Percentiles rank a stretch among this genome's conserved stretches.
phyloP scores from a whole-genome alignment of 1,140 invertebrate species.

The Ceratina japonica region DNA sequence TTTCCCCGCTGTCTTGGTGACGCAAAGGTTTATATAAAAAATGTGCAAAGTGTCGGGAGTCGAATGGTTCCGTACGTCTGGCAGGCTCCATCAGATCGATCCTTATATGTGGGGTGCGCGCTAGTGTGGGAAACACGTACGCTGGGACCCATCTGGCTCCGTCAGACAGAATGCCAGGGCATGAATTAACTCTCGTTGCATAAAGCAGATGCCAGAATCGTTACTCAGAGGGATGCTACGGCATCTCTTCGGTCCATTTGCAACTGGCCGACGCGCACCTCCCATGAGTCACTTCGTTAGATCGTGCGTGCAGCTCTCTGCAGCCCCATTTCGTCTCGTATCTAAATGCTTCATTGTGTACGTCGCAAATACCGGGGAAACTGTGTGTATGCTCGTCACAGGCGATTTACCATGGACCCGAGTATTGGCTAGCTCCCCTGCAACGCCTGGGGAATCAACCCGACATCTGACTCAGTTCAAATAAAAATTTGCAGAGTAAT shows the following conservation, averaged over 20 bases:
- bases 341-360: constrained; percentile 39
- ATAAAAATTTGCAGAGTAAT: neutral
- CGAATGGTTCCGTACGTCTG: neutral
- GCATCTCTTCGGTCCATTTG: constrained; percentile 57
- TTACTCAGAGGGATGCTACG: constrained; percentile 11
- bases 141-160: constrained; percentile 7
- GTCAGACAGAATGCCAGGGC: neutral
- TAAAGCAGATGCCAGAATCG: constrained; percentile 30
- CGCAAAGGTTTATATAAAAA: constrained; percentile 8
- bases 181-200: constrained; percentile 37
- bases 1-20: neutral
- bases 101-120: too few species aligned
- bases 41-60: neutral
- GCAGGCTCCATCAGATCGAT: constrained; percentile 15
- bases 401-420: constrained; percentile 47
- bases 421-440: constrained; percentile 14
- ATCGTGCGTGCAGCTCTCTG: constrained; percentile 24
- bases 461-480: neutral
- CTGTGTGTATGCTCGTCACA: constrained; percentile 29
- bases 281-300: constrained; percentile 57
- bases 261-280: constrained; percentile 23
- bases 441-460: constrained; percentile 32
- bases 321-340: constrained; percentile 11
- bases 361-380: constrained; percentile 9
- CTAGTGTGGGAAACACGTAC: neutral